Evolutionary conservation across 2,888 invertebrate species (phyloP).

Genomic region (Punctoribates punctum): DNA sequence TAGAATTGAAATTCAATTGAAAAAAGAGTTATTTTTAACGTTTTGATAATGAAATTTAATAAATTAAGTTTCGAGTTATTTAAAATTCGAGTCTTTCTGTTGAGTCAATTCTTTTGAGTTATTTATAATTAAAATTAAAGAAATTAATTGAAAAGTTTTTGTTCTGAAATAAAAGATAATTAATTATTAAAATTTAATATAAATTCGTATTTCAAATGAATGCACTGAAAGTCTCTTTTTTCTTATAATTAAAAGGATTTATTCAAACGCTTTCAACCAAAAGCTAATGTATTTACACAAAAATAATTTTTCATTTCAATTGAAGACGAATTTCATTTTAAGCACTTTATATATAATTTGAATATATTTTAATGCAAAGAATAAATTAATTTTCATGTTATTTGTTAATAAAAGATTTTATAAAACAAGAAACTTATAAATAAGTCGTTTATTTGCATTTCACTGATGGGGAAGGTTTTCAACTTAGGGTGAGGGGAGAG

Average conservation of each 20-base stretch:
- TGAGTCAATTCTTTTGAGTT: neutral
- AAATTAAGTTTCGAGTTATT: neutral
- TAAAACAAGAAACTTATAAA: neutral
- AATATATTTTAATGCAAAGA: neutral
- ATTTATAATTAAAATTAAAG: slow-evolving; percentile 17
- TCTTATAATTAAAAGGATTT: slow-evolving; percentile 20
- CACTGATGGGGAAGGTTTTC: no score
- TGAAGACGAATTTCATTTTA: neutral
- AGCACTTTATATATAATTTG: neutral
- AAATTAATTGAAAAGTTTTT: slow-evolving; percentile 6
- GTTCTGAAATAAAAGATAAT: neutral
- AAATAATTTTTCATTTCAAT: neutral
- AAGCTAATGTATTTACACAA: slow-evolving; percentile 28
- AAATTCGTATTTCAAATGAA: neutral
- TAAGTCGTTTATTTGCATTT: neutral
- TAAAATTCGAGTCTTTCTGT: neutral
- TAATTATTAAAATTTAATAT: slow-evolving; percentile 27
- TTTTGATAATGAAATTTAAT: no score
- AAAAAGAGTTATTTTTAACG: no score
- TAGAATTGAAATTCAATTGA: no score
- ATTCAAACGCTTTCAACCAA: slow-evolving; percentile 23
- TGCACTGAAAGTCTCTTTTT: neutral
- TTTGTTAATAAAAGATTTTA: neutral
- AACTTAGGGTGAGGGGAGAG: no score
- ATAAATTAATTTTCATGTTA: neutral